Conservation (phyloP, 2,797 vertebrate species). For the Tenualosa ilisha region DNA sequence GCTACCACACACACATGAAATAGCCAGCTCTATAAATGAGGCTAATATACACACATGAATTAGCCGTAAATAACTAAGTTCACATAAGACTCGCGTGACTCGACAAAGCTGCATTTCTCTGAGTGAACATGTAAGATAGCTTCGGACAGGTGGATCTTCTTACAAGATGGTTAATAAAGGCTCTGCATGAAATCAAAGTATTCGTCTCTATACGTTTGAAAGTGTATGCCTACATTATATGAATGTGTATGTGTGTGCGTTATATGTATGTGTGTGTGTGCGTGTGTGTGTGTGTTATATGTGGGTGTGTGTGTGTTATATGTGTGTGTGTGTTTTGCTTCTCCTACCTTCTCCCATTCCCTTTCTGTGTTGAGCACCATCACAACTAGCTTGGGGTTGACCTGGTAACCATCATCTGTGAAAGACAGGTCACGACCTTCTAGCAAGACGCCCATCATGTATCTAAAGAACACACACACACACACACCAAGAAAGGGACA, state of each 20-base stretch:
- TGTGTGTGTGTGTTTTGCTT: neutral
- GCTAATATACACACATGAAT: too few species aligned
- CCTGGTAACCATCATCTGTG: conserved; percentile 95
- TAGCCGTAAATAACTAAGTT: too few species aligned
- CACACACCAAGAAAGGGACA: conserved; percentile 82
- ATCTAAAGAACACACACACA: conserved; percentile 69
- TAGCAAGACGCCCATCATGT: conserved; percentile 96
- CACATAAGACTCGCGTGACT: too few species aligned
- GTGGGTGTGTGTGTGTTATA: neutral
- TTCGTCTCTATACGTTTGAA: too few species aligned
- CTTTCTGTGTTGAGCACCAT: conserved; percentile 90
- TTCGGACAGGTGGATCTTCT: too few species aligned
- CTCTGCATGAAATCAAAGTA: too few species aligned
- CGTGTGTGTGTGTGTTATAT: neutral
- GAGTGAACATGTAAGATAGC: too few species aligned
- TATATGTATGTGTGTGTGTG: conserved; percentile 3
- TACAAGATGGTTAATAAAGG: too few species aligned
- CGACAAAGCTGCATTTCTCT: too few species aligned
- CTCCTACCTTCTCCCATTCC: conserved; percentile 93
- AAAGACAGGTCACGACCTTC: conserved; percentile 93
- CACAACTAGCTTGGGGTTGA: conserved; percentile 93
- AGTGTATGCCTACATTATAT: too few species aligned
- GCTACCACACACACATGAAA: too few species aligned
- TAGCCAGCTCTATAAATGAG: too few species aligned
- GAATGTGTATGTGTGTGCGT: neutral